phyloP scores from a whole-genome alignment of 2,888 invertebrate genomes.

The Rosalia funebris region DNA sequence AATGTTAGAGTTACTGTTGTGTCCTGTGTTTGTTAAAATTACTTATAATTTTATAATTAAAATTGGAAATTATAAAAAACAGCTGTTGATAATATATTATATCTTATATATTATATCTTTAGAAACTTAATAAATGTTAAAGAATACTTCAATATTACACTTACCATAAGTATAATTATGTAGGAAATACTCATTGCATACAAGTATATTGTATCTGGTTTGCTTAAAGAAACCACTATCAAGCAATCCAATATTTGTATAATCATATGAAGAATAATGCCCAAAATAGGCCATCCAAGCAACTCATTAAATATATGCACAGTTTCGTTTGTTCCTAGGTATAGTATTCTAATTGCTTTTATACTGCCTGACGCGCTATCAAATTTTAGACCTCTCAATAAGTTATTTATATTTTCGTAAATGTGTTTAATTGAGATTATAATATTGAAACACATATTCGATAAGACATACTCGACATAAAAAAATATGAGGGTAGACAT shows the following conservation, averaged over 20 bases:
- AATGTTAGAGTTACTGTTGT: too few species aligned
- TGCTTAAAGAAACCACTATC: neutral
- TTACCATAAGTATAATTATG: neutral
- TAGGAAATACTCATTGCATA: neutral
- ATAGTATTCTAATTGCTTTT: neutral
- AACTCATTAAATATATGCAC: conserved; percentile 7
- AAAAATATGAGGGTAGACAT: neutral
- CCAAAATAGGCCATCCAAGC: conserved; percentile 1
- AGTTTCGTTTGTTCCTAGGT: neutral
- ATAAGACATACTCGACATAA: neutral
- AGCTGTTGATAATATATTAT: too few species aligned
- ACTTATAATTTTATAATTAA: too few species aligned
- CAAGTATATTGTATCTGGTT: neutral
- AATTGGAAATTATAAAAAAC: too few species aligned
- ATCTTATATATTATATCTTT: too few species aligned
- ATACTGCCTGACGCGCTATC: neutral
- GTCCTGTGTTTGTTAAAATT: too few species aligned
- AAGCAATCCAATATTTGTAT: neutral
- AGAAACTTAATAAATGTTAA: too few species aligned
- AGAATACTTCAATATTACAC: too few species aligned
- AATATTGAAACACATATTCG: neutral
- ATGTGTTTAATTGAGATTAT: neutral
- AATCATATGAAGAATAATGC: neutral
- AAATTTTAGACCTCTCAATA: neutral
- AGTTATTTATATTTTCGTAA: neutral